phyloP scores from a whole-genome alignment of 1,140 invertebrate species.

The Lutraria rhynchaena region DNA sequence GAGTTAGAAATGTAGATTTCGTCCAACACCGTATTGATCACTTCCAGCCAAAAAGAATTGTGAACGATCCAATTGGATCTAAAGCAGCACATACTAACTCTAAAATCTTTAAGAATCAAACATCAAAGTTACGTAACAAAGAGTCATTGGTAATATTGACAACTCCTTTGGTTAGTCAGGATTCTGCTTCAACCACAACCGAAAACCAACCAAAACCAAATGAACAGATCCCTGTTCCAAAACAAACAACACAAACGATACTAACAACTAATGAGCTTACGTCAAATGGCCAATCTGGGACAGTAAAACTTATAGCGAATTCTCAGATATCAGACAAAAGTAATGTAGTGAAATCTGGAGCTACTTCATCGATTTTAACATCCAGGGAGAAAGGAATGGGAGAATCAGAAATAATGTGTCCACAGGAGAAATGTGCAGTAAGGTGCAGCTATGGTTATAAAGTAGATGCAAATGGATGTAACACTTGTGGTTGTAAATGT shows the following conservation, averaged over 20 bases:
- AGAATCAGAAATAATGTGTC: neutral
- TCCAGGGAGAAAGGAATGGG: neutral
- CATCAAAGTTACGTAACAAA: neutral
- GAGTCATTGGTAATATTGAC: neutral
- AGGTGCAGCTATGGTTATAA: conserved; percentile 8
- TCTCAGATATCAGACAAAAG: neutral
- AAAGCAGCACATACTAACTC: neutral
- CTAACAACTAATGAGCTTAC: neutral
- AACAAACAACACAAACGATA: neutral
- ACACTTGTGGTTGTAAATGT: conserved; percentile 31
- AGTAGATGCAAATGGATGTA: conserved; percentile 2
- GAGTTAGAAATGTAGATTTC: neutral
- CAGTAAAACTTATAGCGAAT: neutral
- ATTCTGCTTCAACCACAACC: neutral
- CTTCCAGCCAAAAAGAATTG: too few species aligned
- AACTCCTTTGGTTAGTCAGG: too few species aligned
- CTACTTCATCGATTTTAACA: neutral
- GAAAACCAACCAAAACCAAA: neutral
- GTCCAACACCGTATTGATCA: neutral
- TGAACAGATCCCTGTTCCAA: conserved; percentile 4
- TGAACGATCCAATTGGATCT: neutral
- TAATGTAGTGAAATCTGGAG: neutral
- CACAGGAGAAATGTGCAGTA: neutral
- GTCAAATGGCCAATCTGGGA: neutral
- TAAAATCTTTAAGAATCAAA: neutral